phyloP scores from a whole-genome alignment of 2,113 vertebrate species.

The Xenopus borealis region DNA sequence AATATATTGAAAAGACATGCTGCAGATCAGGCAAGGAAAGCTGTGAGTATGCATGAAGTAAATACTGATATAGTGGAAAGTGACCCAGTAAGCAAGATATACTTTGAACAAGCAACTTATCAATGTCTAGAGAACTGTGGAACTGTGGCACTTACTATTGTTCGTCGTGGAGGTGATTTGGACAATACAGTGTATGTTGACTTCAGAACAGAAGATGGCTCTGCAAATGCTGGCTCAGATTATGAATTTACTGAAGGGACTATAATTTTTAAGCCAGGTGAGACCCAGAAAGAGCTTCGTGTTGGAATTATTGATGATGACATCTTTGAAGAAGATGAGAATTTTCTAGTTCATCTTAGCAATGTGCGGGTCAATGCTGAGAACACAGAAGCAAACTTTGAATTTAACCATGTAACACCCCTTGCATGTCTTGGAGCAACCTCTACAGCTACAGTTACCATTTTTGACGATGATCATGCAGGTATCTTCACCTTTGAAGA shows the following conservation, averaged over 20 bases:
- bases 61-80: slow-evolving; percentile 70
- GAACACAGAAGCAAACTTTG: slow-evolving; percentile 62
- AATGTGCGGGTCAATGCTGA: slow-evolving; percentile 73
- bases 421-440: slow-evolving; percentile 78
- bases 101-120: slow-evolving; percentile 85
- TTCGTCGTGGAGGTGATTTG: slow-evolving; percentile 82
- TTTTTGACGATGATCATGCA: slow-evolving; percentile 92
- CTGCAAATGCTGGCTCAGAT: slow-evolving; percentile 89
- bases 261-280: slow-evolving; percentile 83
- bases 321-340: slow-evolving; percentile 96
- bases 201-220: slow-evolving; percentile 90
- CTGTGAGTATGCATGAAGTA: slow-evolving; percentile 79
- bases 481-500: slow-evolving; percentile 95
- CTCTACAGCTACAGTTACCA: slow-evolving; percentile 81
- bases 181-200: slow-evolving; percentile 76
- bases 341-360: slow-evolving; percentile 90
- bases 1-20: slow-evolving; percentile 88
- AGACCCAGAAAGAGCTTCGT: slow-evolving; percentile 86
- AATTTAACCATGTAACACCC: slow-evolving; percentile 59
- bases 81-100: slow-evolving; percentile 77
- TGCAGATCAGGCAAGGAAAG: slow-evolving; percentile 85
- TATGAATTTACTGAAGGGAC: slow-evolving; percentile 84
- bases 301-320: slow-evolving; percentile 92
- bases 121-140: slow-evolving; percentile 96
- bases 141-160: slow-evolving; percentile 77